A percentile compares a stretch with the other conserved stretches of the same genome.
Conservation (phyloP, 1,140 invertebrate genomes). For the Zaprionus davidi region DNA sequence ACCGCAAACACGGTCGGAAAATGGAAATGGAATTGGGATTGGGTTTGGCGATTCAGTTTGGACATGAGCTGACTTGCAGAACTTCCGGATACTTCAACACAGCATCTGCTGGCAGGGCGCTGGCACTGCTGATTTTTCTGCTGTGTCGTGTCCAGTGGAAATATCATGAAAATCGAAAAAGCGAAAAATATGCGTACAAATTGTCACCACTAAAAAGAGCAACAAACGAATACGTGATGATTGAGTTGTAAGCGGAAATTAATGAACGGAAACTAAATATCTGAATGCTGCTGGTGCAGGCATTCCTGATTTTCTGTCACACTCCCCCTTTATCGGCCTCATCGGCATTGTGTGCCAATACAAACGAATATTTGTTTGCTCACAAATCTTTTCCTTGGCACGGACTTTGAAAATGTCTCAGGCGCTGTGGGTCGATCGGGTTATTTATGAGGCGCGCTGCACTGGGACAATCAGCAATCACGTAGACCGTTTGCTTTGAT, state of each 20-base stretch:
- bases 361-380: slow-evolving; percentile 40
- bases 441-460: slow-evolving; percentile 61
- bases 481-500: slow-evolving; percentile 65
- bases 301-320: slow-evolving; percentile 37
- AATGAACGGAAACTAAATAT: slow-evolving; percentile 79
- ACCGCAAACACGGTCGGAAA: slow-evolving; percentile 49
- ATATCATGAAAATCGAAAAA: slow-evolving; percentile 23
- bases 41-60: slow-evolving; percentile 40
- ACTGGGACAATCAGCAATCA: slow-evolving; percentile 58
- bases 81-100: slow-evolving; percentile 33
- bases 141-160: slow-evolving; percentile 27
- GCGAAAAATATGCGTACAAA: slow-evolving; percentile 62
- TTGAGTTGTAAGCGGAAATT: slow-evolving; percentile 78
- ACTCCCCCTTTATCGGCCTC: slow-evolving; percentile 10
- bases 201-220: slow-evolving; percentile 33
- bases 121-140: slow-evolving; percentile 34
- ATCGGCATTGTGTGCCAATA: slow-evolving; percentile 30
- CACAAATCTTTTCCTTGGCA: slow-evolving; percentile 49
- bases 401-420: slow-evolving; percentile 19
- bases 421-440: slow-evolving; percentile 26
- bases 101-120: slow-evolving; percentile 6
- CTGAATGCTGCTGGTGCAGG: slow-evolving; percentile 17
- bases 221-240: slow-evolving; percentile 42
- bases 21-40: slow-evolving; percentile 36
- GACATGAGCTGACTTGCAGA: slow-evolving; percentile 33